Evolutionary conservation across 1,140 invertebrate species (phyloP), one percentile per base, ranked within the genome.

Genomic region (Aradophagus sp.): DNA sequence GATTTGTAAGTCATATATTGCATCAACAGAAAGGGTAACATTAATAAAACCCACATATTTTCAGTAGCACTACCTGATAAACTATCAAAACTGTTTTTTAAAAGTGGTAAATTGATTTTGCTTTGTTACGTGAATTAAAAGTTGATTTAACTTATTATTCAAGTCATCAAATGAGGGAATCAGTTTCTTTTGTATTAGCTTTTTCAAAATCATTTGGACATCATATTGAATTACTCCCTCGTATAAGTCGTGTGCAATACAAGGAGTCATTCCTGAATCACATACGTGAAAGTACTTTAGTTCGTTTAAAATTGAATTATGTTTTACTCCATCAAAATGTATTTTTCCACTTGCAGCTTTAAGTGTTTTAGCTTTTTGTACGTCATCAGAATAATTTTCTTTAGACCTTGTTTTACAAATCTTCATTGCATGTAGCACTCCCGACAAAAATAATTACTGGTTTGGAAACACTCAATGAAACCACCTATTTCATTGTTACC

Each of bases 401-500:
- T 38, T 50, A 23, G 35, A 32, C 19, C 67, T 34, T 29, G 39
- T 12, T 23, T 41, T 8, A 12, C 48, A 17, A 6, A 12, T 38
- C 20, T 36, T n/a, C 17, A 32, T 34, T 38, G 36, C 2, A 52
- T 23, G 19, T 55, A 52, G 23, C 67, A 70, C 31, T 16, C 31
- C 12, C 67, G 26, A 16, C 67, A 70, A 20, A 62, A 48, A 23
- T 42, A 50, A 31, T 62, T 23, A 1, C 0, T 7, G 1, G 12
- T 7, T 15, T 50, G 44, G 26, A 70, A 70, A 38, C 39, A 45
- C 45, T 58, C 45, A 10, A 35, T 17, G 31, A 75, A 81, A 26
- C 79, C 73, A 23, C 78, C 78, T 17, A 81, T 39, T 13, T 56
- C 19, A 56, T 77, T 68, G 41, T 73, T 78, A 0, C 77, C 76